phyloP scores from a whole-genome alignment of 2,113 vertebrate genomes.

The Spilogale gracilis region DNA sequence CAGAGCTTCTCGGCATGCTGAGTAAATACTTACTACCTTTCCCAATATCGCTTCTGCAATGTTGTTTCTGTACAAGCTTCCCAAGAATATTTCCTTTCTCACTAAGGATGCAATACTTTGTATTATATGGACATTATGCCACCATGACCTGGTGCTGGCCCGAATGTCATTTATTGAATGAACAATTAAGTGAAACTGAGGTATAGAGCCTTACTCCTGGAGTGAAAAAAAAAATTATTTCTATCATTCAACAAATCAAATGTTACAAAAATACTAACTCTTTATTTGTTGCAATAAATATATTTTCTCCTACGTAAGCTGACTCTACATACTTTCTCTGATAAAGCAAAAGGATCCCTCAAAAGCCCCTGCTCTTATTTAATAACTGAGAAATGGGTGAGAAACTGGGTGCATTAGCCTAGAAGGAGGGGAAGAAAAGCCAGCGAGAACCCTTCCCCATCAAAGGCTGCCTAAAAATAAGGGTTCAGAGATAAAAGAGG shows the following conservation, averaged over 20 bases:
- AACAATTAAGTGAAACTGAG: neutral
- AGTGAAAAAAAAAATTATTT: neutral
- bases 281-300: neutral
- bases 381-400: neutral
- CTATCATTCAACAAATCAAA: neutral
- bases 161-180: neutral
- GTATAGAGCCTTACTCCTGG: neutral
- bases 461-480: fast-evolving
- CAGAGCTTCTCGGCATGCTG: neutral
- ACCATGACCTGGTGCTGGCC: neutral
- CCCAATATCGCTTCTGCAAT: neutral
- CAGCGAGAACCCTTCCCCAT: neutral
- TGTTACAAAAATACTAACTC: constrained; percentile 31
- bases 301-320: neutral
- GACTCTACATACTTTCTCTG: neutral
- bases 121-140: neutral
- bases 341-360: neutral
- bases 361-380: neutral
- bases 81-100: neutral
- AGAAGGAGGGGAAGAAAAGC: neutral
- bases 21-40: neutral
- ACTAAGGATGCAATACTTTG: neutral
- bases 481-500: neutral
- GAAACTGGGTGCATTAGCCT: neutral
- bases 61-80: neutral